phyloP scores from a whole-genome alignment of 2,797 vertebrate genomes.

The Ciconia nigra region DNA sequence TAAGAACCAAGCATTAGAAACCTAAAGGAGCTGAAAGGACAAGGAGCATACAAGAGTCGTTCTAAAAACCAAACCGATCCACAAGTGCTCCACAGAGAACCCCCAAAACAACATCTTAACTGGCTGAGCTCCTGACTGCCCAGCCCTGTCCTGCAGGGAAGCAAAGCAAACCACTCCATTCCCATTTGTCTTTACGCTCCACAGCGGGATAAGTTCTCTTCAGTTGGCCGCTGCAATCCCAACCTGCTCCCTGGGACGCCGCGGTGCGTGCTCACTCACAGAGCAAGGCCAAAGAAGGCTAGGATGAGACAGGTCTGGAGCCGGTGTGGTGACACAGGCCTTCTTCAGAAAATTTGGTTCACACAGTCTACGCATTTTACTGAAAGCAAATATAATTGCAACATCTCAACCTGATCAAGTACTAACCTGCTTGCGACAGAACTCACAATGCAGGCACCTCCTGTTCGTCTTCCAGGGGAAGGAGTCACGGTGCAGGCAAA shows the following conservation, averaged over 20 bases:
- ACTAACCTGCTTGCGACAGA: neutral
- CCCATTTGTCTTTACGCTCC: neutral
- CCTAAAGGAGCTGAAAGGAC: neutral
- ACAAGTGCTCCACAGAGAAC: neutral
- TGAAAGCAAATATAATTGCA: neutral
- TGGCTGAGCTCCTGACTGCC: neutral
- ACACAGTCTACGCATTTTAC: rapidly evolving
- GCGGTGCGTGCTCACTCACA: too few species aligned
- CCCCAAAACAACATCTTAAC: neutral
- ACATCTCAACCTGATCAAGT: neutral
- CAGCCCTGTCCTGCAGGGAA: neutral
- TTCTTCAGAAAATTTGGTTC: neutral
- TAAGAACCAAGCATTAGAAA: neutral
- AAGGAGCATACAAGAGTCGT: too few species aligned
- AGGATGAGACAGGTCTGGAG: neutral
- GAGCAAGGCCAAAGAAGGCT: neutral
- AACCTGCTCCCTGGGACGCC: neutral
- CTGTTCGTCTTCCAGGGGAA: rapidly evolving
- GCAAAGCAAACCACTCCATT: neutral
- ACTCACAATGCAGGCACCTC: neutral
- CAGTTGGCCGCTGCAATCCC: neutral
- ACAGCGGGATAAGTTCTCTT: neutral
- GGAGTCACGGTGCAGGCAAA: rapidly evolving
- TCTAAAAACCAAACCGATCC: neutral
- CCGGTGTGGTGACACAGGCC: rapidly evolving